Conservation (phyloP, 2,797 vertebrate genomes). For the Xyrichtys novacula region DNA sequence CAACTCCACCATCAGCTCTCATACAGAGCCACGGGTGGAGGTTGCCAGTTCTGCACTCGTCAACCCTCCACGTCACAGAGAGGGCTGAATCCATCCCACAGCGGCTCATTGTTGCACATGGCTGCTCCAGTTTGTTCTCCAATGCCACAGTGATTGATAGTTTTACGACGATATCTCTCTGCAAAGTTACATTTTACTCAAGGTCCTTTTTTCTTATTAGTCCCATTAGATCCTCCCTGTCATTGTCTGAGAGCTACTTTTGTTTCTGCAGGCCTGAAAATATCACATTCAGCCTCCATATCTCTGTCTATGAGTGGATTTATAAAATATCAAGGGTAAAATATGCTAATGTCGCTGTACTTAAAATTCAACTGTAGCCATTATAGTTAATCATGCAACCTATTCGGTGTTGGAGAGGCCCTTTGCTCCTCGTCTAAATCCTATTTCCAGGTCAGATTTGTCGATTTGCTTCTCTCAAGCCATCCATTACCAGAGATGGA, state of each 20-base stretch:
- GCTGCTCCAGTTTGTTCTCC: conserved; percentile 18
- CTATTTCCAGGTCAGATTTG: conserved; percentile 32
- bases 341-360: not conserved
- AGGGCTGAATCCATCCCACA: conserved; percentile 29
- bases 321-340: not conserved
- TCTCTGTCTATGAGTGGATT: not conserved
- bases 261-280: not conserved
- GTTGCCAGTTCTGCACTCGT: conserved; percentile 58
- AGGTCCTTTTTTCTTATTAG: no score
- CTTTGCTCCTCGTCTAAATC: not conserved
- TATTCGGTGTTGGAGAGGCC: conserved; percentile 5
- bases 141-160: conserved; percentile 7
- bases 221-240: no score
- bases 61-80: conserved; percentile 32
- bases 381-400: conserved; percentile 1
- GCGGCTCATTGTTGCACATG: conserved; percentile 28
- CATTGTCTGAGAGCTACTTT: no score
- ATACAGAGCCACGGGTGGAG: conserved; percentile 21
- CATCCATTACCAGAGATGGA: conserved; percentile 47
- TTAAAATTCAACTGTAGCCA: not conserved
- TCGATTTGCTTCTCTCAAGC: conserved; percentile 24
- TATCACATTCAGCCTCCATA: not conserved
- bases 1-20: conserved; percentile 32
- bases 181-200: no score
- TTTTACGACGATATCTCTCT: no score